Evolutionary conservation across 1,140 invertebrate genomes (phyloP), one percentile per base, ranked within the genome.

Genomic region (Catajapyx aquilonaris): DNA sequence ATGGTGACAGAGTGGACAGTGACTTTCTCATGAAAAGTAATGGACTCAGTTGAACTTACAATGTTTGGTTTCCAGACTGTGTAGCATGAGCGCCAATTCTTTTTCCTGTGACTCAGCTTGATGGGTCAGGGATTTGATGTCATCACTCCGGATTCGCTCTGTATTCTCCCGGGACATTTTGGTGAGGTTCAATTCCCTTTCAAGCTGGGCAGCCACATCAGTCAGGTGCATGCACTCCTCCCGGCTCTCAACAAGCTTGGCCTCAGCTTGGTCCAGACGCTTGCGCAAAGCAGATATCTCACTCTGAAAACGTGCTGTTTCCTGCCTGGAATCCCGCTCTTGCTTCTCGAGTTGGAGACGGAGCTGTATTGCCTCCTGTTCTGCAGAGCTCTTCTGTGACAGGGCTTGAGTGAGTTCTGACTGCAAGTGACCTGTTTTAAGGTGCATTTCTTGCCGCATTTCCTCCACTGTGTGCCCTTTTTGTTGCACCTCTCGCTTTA

Each of bases 41-140:
- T n/a, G n/a, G n/a, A n/a, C n/a, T n/a, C n/a, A n/a, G n/a, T n/a
- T n/a, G n/a, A n/a, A n/a, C n/a, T 63, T 66, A 81, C 78, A 75
- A 60, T 83, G 76, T 53, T 81, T 81, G 19, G 69, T 68, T 47
- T 81, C 77, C 65, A 81, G 73, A 36, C 76, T 67, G 39, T 72
- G 69, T 16, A 81, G 69, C 55, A 76, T 68, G 3, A 71, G 65
- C 10, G 72, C 64, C 20, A 79, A 46, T 48, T 81, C 73, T 48
- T 76, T 76, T 39, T 34, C 33, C 74, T 72, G 37, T 55, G 59
- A 31, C 52, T 46, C 52, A 34, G 33, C 19, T 11, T 16, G n/a
- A 11, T 17, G 5, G 16, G 13, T 5, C n/a, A 34, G 18, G 18
- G n/a, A 11, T 3, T 5, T n/a, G 20, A 34, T 17, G 17, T 11